Conservation (phyloP, 1,140 invertebrate species). For the Aphaenogaster ashmeadi region DNA sequence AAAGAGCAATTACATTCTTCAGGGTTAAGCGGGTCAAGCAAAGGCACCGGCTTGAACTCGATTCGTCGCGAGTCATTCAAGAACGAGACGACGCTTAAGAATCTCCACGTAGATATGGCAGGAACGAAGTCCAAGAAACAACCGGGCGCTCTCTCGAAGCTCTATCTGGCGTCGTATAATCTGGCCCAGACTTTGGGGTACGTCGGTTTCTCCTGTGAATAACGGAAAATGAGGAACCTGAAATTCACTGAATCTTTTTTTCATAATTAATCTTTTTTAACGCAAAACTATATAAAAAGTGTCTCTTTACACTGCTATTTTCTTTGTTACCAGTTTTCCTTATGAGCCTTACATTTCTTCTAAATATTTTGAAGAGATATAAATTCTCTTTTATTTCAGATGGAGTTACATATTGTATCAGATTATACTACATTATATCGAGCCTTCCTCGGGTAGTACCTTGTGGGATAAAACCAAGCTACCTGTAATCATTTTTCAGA, state of each 20-base stretch:
- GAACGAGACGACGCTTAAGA: background rate
- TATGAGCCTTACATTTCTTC: conserved; percentile 1
- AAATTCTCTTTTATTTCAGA: conserved; percentile 86
- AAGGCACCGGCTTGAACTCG: background rate
- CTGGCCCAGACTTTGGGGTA: conserved; percentile 84
- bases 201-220: conserved; percentile 52
- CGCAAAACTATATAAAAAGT: conserved; percentile 3
- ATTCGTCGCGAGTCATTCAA: background rate
- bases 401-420: conserved; percentile 92
- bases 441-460: conserved; percentile 81
- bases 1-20: background rate
- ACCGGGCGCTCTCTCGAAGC: conserved; percentile 74
- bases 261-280: background rate
- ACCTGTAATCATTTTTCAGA: conserved; percentile 95
- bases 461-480: conserved; percentile 91
- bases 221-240: background rate
- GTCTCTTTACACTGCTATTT: background rate
- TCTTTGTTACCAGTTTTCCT: conserved; percentile 21
- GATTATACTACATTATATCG: conserved; percentile 88
- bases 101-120: conserved; percentile 9
- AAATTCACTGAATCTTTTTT: background rate
- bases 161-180: conserved; percentile 85
- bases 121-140: conserved; percentile 78
- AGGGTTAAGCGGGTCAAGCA: background rate
- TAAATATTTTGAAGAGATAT: background rate